Evolutionary conservation across 2,113 vertebrate species (phyloP).

Genomic region (Callorhinus ursinus): DNA sequence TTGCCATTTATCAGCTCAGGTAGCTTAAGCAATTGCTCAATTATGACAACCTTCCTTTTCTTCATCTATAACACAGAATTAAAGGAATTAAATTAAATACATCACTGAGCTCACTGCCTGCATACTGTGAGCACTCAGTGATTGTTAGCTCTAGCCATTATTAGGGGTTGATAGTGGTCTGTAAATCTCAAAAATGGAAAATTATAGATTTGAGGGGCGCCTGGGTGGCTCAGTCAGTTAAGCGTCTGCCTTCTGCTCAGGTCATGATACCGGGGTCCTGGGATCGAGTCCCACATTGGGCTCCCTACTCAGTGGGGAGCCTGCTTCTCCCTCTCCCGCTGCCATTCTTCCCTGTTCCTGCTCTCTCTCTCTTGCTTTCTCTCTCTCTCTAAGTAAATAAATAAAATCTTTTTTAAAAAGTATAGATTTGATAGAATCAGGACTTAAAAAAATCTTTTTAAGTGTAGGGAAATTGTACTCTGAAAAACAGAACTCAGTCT

Average conservation of each 20-base stretch:
- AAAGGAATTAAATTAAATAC: neutral
- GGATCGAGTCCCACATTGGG: no score
- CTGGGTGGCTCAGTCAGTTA: no score
- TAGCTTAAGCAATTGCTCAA: neutral
- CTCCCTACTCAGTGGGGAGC: no score
- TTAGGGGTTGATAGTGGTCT: neutral
- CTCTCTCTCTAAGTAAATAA: no score
- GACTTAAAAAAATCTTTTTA: neutral
- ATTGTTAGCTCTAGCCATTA: neutral
- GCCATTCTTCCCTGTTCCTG: no score
- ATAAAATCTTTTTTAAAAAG: neutral
- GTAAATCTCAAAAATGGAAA: neutral
- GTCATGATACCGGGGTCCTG: no score
- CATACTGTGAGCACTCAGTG: neutral
- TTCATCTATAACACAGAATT: neutral
- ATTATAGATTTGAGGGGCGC: neutral
- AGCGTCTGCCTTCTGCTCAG: no score
- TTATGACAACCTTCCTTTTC: neutral
- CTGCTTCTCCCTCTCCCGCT: no score
- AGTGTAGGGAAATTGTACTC: neutral
- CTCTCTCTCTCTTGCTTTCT: no score
- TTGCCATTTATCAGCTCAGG: neutral
- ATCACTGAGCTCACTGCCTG: neutral
- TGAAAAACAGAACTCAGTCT: neutral
- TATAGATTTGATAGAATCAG: neutral